Base-by-base conservation (phyloP, 2,797 vertebrate genomes). In the Chanos chanos region DNA sequence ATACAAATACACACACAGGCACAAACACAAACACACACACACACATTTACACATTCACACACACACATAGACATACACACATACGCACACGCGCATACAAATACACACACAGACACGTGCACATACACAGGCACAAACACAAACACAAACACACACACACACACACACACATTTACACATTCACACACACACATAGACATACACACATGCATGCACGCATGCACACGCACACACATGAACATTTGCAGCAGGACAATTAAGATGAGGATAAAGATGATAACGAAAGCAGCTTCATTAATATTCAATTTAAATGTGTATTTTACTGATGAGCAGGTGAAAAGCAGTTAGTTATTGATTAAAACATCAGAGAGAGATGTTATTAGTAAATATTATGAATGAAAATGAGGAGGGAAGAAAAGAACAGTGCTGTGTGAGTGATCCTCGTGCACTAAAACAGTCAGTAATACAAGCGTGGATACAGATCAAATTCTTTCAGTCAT, bases 401-500 rank as follows among this genome's bases (percentile, higher is more conserved):
- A 13, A 15, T 1, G 37, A 48, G 43, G 25, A 37, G 36, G 15
- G n/a, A n/a, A n/a, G n/a, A n/a, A n/a, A n/a, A n/a, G n/a, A n/a
- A n/a, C n/a, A n/a, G n/a, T n/a, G n/a, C n/a, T n/a, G n/a, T 10
- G 30, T 55, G 41, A 61, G 49, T 41, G 30, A 57, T 59, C 52
- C 62, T 62, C 71, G 64, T 48, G 49, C 60, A 51, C 27, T 21
- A 28, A 51, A n/a, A n/a, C 44, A 19, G 45, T 60, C 55, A 36
- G 59, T 55, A 41, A 51, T 45, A 27, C 48, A 48, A 44, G 12
- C 24, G 47, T 55, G 39, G 34, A 56, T 53, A 47, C 56, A 44
- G 52, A 31, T 47, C 58, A 47, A 31, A 56, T 61, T 52, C 68
- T 60, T 39, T 37, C 54, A 40, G 33, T 73, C 43, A 76, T 67